Percentiles rank a stretch among this genome's conserved stretches.
phyloP scores from a whole-genome alignment of 2,888 invertebrate genomes.

The Drosophila mercatorum region DNA sequence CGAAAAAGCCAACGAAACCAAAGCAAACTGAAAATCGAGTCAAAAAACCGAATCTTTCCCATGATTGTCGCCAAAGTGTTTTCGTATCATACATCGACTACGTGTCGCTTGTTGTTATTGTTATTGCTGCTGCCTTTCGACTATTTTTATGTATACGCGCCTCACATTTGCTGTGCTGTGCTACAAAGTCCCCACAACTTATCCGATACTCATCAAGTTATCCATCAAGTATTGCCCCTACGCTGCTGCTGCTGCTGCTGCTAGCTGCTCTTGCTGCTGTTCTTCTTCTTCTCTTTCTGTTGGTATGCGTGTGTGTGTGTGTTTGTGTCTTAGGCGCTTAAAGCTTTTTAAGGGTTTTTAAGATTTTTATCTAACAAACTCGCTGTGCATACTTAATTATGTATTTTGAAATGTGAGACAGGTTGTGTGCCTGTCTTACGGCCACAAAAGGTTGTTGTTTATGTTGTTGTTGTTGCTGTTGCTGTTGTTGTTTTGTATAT shows the following conservation, averaged over 20 bases:
- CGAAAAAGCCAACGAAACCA: slow-evolving; percentile 40
- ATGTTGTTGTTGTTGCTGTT: not conserved
- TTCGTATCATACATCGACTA: slow-evolving; percentile 77
- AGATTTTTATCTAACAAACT: slow-evolving; percentile 80
- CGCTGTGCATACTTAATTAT: slow-evolving; percentile 80
- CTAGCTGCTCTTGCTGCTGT: not conserved
- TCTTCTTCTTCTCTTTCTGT: slow-evolving; percentile 23
- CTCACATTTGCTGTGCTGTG: slow-evolving; percentile 57
- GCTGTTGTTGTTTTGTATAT: slow-evolving; percentile 10
- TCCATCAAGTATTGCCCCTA: slow-evolving; percentile 72
- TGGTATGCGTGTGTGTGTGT: slow-evolving; percentile 19
- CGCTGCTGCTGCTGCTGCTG: slow-evolving; percentile 27
- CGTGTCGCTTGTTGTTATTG: slow-evolving; percentile 55
- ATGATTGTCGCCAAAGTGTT: slow-evolving; percentile 81
- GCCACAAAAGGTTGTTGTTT: slow-evolving; percentile 39
- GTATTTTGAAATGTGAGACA: slow-evolving; percentile 81
- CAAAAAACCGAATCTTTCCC: slow-evolving; percentile 66
- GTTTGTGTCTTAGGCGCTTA: slow-evolving; percentile 69
- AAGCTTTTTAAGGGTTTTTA: slow-evolving; percentile 80
- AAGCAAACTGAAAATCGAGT: slow-evolving; percentile 37
- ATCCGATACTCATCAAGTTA: slow-evolving; percentile 71
- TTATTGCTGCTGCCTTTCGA: slow-evolving; percentile 51
- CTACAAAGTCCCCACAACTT: slow-evolving; percentile 59
- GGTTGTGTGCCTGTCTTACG: slow-evolving; percentile 53
- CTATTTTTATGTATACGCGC: slow-evolving; percentile 63